Evolutionary conservation across 2,888 invertebrate species (phyloP).

Genomic region (Eustalomyia histrio): DNA sequence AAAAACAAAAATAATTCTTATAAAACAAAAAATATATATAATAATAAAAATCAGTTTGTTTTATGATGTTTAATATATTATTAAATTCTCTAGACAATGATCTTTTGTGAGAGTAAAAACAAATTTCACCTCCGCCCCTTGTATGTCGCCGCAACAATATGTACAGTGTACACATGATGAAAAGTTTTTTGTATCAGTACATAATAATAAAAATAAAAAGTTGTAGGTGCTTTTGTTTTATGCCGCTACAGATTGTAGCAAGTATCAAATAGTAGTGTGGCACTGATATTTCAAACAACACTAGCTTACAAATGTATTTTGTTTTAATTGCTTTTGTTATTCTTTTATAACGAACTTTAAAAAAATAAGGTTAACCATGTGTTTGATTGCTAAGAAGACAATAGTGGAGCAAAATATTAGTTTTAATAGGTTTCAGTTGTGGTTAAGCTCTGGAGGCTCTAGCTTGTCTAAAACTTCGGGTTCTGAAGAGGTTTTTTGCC

Average conservation of each 20-base stretch:
- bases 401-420: no score
- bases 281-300: not conserved
- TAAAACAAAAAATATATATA: not conserved
- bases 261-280: not conserved
- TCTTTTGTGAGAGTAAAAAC: not conserved
- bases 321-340: no score
- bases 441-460: no score
- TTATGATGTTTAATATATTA: not conserved
- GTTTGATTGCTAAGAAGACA: no score
- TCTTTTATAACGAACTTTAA: no score
- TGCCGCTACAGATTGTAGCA: no score
- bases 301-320: no score
- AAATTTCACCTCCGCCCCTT: not conserved
- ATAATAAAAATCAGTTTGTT: not conserved
- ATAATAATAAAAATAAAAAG: no score
- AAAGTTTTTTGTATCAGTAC: not conserved
- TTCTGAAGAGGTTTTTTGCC: no score
- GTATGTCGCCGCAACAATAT: not conserved
- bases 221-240: not conserved
- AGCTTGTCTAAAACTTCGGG: no score
- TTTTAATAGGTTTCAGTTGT: no score
- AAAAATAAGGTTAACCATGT: no score
- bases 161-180: not conserved
- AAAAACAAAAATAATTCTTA: constrained; percentile 18
- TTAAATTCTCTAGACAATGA: not conserved